Evolutionary conservation across 2,888 invertebrate genomes (phyloP).

Genomic region (Latheticus oryzae): DNA sequence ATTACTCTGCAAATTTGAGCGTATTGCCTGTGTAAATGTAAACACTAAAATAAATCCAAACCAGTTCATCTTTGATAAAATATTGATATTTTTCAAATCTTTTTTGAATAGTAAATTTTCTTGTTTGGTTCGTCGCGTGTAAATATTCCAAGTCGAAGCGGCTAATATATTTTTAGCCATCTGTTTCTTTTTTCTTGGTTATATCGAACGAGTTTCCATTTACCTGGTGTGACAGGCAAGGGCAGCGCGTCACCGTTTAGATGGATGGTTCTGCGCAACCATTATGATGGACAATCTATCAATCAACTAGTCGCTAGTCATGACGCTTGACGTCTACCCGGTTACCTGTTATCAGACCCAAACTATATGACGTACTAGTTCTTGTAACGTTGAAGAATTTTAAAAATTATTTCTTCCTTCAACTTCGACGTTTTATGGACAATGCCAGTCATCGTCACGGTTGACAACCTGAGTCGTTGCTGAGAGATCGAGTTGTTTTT

Average conservation of each 20-base stretch:
- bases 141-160: constrained; percentile 18
- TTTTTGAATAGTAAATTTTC: no score
- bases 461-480: constrained; percentile 31
- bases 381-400: constrained; percentile 4
- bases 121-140: constrained; percentile 23
- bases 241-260: constrained; percentile 58
- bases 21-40: no score
- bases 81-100: no score
- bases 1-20: no score
- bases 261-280: constrained; percentile 64
- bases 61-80: no score
- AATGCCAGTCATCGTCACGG: constrained; percentile 30
- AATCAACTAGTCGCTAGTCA: constrained; percentile 64
- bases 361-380: constrained; percentile 1
- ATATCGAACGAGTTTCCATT: constrained; percentile 49
- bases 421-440: constrained; percentile 10
- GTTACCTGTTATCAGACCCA: constrained; percentile 35
- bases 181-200: constrained; percentile 40
- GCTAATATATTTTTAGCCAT: constrained; percentile 36
- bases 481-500: constrained; percentile 33
- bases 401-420: constrained; percentile 9
- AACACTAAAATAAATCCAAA: no score
- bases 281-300: constrained; percentile 67
- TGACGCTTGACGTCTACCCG: constrained; percentile 58
- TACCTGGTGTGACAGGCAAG: constrained; percentile 58